Evolutionary conservation across 1,140 invertebrate species (phyloP).

Genomic region (Zeugodacus cucurbitae): DNA sequence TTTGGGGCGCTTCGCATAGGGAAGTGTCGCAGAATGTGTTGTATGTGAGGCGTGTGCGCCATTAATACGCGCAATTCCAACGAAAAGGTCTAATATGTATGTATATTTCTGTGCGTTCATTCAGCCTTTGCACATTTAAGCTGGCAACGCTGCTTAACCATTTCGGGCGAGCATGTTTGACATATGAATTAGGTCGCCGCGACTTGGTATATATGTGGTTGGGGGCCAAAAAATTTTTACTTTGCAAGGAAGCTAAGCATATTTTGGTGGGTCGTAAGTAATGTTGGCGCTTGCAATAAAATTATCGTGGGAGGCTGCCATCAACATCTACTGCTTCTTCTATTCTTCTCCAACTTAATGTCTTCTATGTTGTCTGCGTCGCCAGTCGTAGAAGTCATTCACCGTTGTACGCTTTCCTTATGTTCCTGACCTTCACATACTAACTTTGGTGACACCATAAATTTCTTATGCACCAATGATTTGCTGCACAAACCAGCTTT

Average conservation of each 20-base stretch:
- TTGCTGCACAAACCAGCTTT: neutral
- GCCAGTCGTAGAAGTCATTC: neutral
- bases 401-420: neutral
- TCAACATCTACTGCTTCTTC: neutral
- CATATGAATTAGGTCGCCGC: constrained; percentile 6
- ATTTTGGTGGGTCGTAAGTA: neutral
- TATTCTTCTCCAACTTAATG: neutral
- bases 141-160: neutral
- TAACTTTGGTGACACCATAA: neutral
- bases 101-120: neutral
- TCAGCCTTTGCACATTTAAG: neutral
- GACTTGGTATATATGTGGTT: neutral
- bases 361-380: neutral
- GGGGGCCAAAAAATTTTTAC: neutral
- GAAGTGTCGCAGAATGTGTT: constrained; percentile 1
- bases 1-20: neutral
- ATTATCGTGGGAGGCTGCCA: neutral
- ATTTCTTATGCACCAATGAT: constrained; percentile 12
- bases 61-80: neutral
- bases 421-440: neutral
- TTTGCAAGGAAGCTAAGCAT: neutral
- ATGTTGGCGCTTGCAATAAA: neutral
- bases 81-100: neutral
- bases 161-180: neutral
- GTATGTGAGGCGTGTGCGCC: neutral